Evolutionary conservation across 2,888 invertebrate species (phyloP), one percentile per base, ranked within the genome.

Genomic region (Euproctis similis): DNA sequence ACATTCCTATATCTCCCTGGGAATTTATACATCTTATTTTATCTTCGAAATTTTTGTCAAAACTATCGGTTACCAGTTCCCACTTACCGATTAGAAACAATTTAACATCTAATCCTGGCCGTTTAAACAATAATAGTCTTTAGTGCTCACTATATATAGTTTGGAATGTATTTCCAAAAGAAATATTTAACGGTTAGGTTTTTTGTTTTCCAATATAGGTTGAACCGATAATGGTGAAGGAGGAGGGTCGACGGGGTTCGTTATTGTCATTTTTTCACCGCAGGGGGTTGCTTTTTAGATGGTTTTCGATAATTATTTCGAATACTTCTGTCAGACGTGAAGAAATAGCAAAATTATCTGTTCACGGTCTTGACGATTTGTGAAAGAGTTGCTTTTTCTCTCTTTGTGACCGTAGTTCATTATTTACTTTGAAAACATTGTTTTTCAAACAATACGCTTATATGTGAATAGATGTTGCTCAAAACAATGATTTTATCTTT

Each of bases 281-380:
- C 39, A 18, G 43, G 47, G 52, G 57, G 49, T 41, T 28, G 29
- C 39, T 46, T 53, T 48, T 52, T 38, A 32, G 40, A 57, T 54
- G 36, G n/a, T 34, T 35, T 23, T 33, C 39, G 48, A 45, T 54
- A 47, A 49, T 43, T 30, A 39, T 35, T 36, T 52, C 36, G 13
- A 26, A 39, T 41, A 44, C 51, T 50, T 39, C 37, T 46, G 52
- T 46, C 39, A 24, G 25, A 27, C 9, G 14, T 24, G 24, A 33
- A 16, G 32, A 32, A 50, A 30, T 31, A 28, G 8, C 25, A 12
- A 31, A 26, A 40, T 51, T 36, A 40, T 47, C 44, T 47, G 7
- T 19, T 30, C 14, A 36, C 11, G 10, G 26, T 40, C 37, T 38
- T 51, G 48, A 47, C 41, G 38, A 24, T 24, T 14, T 25, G 8